Percentiles rank a stretch among this genome's conserved stretches.
Evolutionary conservation across 2,113 vertebrate genomes (phyloP).

Genomic region (Phocoena phocoena): DNA sequence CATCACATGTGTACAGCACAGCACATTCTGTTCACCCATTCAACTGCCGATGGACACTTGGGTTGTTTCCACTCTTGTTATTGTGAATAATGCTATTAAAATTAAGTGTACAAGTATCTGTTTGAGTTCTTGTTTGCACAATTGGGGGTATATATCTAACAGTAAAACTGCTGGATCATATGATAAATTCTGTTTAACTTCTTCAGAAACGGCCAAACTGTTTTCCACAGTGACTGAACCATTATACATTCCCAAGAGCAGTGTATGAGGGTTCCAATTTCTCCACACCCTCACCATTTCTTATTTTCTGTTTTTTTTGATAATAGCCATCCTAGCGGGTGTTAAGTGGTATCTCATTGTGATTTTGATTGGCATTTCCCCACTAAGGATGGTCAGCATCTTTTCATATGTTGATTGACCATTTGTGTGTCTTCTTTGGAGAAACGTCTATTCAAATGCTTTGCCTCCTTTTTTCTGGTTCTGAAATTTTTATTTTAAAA

Average conservation of each 20-base stretch:
- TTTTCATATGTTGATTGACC: neutral
- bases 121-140: neutral
- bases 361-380: neutral
- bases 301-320: neutral
- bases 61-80: neutral
- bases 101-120: neutral
- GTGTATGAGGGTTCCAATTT: neutral
- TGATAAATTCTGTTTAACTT: neutral
- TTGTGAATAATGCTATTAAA: neutral
- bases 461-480: neutral
- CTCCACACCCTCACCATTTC: neutral
- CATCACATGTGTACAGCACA: too few species aligned
- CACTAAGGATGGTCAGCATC: too few species aligned
- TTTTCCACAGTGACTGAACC: neutral
- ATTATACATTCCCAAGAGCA: neutral
- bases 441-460: neutral
- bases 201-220: neutral
- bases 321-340: neutral
- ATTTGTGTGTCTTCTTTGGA: neutral
- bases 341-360: neutral
- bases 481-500: neutral
- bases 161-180: neutral
- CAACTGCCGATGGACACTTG: neutral
- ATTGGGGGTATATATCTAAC: neutral
- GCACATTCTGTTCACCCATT: neutral